Percentiles rank a stretch among this genome's conserved stretches.
phyloP scores from a whole-genome alignment of 1,140 invertebrate genomes.

The Halictus rubicundus region DNA sequence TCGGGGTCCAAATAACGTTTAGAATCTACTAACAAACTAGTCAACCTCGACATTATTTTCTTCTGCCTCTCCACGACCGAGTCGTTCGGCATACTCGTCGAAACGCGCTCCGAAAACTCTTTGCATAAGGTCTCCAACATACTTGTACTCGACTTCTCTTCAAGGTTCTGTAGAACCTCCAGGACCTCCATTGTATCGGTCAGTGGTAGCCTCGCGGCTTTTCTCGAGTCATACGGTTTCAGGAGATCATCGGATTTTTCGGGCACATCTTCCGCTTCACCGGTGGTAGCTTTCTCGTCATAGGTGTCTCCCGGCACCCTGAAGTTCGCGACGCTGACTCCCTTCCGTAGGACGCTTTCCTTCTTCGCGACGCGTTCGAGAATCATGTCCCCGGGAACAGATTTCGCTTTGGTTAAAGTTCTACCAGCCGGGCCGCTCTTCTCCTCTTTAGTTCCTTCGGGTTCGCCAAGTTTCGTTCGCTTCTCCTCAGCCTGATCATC shows the following conservation, averaged over 20 bases:
- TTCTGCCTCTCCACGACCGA: constrained; percentile 26
- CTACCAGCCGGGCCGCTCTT: background rate
- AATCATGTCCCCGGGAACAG: background rate
- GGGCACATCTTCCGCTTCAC: background rate
- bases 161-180: constrained; percentile 47
- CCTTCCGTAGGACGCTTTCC: constrained; percentile 17
- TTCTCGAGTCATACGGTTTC: background rate
- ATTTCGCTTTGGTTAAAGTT: constrained; percentile 30
- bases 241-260: constrained; percentile 26
- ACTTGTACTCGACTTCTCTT: constrained; percentile 35
- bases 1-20: constrained; percentile 66
- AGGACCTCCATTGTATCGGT: constrained; percentile 58
- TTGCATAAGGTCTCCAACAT: constrained; percentile 59
- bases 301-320: background rate
- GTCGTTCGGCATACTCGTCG: constrained; percentile 24
- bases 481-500: constrained; percentile 50
- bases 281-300: background rate
- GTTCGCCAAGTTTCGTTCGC: background rate
- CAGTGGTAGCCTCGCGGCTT: constrained; percentile 35
- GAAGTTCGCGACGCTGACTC: constrained; percentile 11
- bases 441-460: background rate
- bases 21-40: constrained; percentile 70
- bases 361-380: background rate
- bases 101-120: constrained; percentile 61
- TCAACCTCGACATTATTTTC: constrained; percentile 61